Conservation (phyloP, 2,888 invertebrate genomes). For the Cerceris ruficornis region DNA sequence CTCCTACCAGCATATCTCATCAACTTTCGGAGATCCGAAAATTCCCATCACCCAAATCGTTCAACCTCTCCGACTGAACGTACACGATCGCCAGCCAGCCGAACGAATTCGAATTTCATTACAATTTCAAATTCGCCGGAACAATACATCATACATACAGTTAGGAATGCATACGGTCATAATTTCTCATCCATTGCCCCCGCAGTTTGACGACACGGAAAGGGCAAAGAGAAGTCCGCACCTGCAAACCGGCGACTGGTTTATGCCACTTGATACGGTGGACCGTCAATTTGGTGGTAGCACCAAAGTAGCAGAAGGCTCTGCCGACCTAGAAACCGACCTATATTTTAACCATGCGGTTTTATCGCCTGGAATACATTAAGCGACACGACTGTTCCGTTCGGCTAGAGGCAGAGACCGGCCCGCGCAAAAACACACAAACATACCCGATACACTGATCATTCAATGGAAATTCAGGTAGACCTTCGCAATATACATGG, state of each 20-base stretch:
- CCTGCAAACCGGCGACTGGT: constrained; percentile 26
- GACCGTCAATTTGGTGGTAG: constrained; percentile 24
- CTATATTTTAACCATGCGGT: constrained; percentile 66
- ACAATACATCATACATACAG: constrained; percentile 14
- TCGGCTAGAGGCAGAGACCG: constrained; percentile 15
- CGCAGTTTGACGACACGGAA: constrained; percentile 29
- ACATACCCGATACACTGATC: constrained; percentile 65
- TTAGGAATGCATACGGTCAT: constrained; percentile 8
- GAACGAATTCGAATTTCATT: not conserved
- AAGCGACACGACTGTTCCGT: constrained; percentile 47
- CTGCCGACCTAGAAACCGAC: constrained; percentile 56
- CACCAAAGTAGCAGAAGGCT: constrained; percentile 41
- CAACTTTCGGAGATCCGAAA: too few relatives aligned
- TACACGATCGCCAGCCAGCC: not conserved
- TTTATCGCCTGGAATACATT: constrained; percentile 66
- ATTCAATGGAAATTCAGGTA: constrained; percentile 71
- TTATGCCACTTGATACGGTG: not conserved
- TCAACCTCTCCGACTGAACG: not conserved
- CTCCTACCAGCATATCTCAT: too few relatives aligned
- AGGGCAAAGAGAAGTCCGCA: constrained; percentile 12
- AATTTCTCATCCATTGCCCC: constrained; percentile 24
- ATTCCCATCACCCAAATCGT: not conserved
- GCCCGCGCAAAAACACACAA: constrained; percentile 50
- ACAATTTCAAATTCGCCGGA: not conserved
- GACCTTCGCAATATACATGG: constrained; percentile 63